Evolutionary conservation across 2,888 invertebrate genomes (phyloP), one percentile per base, ranked within the genome.

Genomic region (Apoda limacodes): DNA sequence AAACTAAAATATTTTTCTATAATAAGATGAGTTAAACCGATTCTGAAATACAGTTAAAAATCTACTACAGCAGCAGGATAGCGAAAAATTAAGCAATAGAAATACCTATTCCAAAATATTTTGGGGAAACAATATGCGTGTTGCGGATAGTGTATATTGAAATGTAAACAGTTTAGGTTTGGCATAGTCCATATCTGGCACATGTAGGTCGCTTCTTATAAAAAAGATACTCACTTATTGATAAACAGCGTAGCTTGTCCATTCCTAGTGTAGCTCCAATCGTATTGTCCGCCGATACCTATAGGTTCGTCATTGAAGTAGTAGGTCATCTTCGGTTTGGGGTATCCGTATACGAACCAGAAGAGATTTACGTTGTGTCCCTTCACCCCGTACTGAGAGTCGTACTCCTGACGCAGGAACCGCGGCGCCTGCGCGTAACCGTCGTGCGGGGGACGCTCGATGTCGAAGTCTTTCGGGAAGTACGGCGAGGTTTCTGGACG

Each of bases 341-440:
- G 98, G 71, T 95, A 96, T 0, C 97, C 98, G 59, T 95, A 94
- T 9, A 98, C 93, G 66, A 93, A 95, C 90, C 97, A 94, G 72
- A 92, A 92, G 32, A 99, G 78, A 56, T 90, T 93, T 9, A 89
- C 88, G 48, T 93, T 94, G 61, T 95, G 94, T 13, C 92, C 92
- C 60, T 95, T 94, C 5, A 95, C 91, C 1, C 95, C 98, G 61
- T 95, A 98, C 50, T 95, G 92, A 0, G 88, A 85, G 45, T 94
- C 93, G 47, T 89, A 83, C 55, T 94, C 94, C 50, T 92, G 91
- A 1, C 95, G 87, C 6, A 97, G 80, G 82, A 98, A 97, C 52
- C 88, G 84, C 1, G 94, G 93, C 1, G 92, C 88, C 55, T 93
- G 92, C 0, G 91, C 88, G 58, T 92, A 88, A 3, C 88, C 88